A percentile compares a stretch with the other conserved stretches of the same genome.
Evolutionary conservation across 2,888 invertebrate species (phyloP).

Genomic region (Deladenus siricidicola): DNA sequence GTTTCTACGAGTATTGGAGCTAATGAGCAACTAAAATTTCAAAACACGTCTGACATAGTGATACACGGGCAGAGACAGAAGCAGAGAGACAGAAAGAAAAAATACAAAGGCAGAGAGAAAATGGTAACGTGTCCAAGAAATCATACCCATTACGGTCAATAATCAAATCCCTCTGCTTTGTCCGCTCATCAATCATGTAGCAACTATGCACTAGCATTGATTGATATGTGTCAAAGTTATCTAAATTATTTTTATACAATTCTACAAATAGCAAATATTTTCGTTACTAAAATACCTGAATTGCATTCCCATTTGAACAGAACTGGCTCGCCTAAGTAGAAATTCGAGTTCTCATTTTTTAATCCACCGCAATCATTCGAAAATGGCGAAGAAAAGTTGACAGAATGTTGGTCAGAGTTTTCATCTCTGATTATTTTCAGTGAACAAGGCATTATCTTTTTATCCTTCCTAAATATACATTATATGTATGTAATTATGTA

Average conservation of each 20-base stretch:
- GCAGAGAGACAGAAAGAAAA: too few relatives aligned
- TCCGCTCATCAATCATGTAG: conserved; percentile 19
- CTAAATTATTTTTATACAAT: too few relatives aligned
- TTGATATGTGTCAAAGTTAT: conserved; percentile 28
- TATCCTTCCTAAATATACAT: conserved; percentile 6
- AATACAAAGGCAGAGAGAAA: too few relatives aligned
- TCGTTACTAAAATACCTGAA: conserved; percentile 15
- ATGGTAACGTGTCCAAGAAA: neutral
- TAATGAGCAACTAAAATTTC: conserved; percentile 26
- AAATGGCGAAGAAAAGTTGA: conserved; percentile 12
- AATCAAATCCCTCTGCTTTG: conserved; percentile 3
- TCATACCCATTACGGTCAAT: conserved; percentile 25
- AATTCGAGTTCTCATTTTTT: conserved; percentile 1
- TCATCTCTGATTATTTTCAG: neutral
- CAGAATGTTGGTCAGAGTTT: neutral
- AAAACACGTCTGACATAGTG: too few relatives aligned
- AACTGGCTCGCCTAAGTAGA: conserved; percentile 24
- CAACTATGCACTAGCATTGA: conserved; percentile 27
- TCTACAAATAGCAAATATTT: too few relatives aligned
- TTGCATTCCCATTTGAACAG: conserved; percentile 23
- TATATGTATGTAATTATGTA: neutral
- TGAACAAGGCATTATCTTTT: conserved; percentile 23
- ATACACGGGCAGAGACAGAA: too few relatives aligned
- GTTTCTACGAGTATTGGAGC: conserved; percentile 23
- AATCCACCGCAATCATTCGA: conserved; percentile 5